These are phyloP conservation scores for Lypha dubia DNA, from an alignment of 2,888 invertebrate species.

Conservation along the genomic window DNA sequence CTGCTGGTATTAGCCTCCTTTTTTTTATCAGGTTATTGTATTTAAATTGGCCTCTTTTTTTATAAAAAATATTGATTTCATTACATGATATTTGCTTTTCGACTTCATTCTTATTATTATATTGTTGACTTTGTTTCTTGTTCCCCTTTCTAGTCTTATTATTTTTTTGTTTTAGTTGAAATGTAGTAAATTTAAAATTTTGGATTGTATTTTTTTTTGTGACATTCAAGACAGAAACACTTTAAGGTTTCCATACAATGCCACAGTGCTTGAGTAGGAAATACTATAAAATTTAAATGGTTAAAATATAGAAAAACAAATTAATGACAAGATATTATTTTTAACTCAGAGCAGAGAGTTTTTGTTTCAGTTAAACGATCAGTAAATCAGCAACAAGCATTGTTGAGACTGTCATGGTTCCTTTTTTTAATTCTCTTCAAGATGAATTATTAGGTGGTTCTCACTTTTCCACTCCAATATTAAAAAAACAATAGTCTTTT, in stretches of 20 bases:
- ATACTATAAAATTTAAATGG: conserved; percentile 1
- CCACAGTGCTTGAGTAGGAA: neutral
- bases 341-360: too few species aligned
- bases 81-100: conserved; percentile 27
- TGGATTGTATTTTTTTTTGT: conserved; percentile 36
- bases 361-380: too few species aligned
- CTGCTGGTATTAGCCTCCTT: neutral
- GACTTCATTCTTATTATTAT: neutral
- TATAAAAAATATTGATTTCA: conserved; percentile 44
- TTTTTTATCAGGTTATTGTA: conserved; percentile 66
- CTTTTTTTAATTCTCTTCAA: too few species aligned
- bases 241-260: conserved; percentile 67
- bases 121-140: neutral
- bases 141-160: neutral
- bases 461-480: too few species aligned
- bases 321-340: too few species aligned
- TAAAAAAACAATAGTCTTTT: too few species aligned
- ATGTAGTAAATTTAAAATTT: conserved; percentile 8
- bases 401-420: too few species aligned
- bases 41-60: conserved; percentile 69
- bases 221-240: conserved; percentile 57
- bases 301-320: neutral
- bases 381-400: too few species aligned
- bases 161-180: neutral
- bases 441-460: too few species aligned